Base-by-base conservation (phyloP, 2,797 vertebrate genomes). In the Prunella strophiata region DNA sequence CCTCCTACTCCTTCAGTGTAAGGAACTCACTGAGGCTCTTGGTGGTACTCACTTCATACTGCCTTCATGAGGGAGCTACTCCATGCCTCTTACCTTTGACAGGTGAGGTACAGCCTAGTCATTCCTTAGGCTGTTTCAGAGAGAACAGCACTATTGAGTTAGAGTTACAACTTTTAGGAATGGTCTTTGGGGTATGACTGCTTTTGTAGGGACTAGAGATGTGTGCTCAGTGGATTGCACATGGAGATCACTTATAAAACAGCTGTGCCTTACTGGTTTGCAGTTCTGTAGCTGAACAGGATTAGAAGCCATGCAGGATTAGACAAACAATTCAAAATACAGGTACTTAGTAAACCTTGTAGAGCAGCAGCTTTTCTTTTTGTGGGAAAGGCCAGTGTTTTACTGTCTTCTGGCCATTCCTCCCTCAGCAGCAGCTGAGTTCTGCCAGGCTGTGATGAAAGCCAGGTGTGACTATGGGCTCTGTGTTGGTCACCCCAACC, bases 11-110 rank as follows among this genome's bases (percentile, higher is more conserved):
- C 30, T 79, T 32, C 3, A 4, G 38, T 13, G 32, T 20, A 3
- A 55, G 51, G 72, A 68, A 3, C 14, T 13, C 0, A 0, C 20
- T 32, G 55, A 68, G 38, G 42, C 30, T 79, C 12, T 52, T 0
- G 0, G n/a, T 55, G 50, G n/a, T 9, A 8, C 40, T 81, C 2
- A 2, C 3, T 59, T 54, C 34, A 20, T 65, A 3, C 18, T 13
- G 0, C 62, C 25, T 20, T 21, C 19, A 16, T 26, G 77, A 63
- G 45, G 51, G 16, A 66, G 40, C 17, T 52, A 2, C 47, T 2
- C 3, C 51, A n/a, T 2, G 4, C 22, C 8, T 40, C 10, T 38
- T 55, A 19, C n/a, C 26, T 65, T 57, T 65, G 50, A 20, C 34
- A 61, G 19, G 18, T 48, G 79, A 68, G 34, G 19, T 57, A 4